Conservation (phyloP, 1,140 invertebrate species). For the Penaeus indicus region DNA sequence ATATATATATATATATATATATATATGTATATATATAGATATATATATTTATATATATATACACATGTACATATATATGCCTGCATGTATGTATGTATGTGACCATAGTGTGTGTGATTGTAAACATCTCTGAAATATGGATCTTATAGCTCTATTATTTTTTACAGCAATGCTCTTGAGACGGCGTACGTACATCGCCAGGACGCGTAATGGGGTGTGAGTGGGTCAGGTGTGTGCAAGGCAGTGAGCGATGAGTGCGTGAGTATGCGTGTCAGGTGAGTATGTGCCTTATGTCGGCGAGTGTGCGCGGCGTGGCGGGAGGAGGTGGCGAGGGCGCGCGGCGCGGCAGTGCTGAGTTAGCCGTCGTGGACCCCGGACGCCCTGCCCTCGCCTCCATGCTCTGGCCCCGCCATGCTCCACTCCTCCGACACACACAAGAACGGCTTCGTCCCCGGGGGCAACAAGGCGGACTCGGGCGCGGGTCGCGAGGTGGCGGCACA, state of each 20-base stretch:
- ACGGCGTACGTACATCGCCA: too few species aligned
- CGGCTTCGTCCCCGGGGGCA: conserved; percentile 58
- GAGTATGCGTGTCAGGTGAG: conserved; percentile 42
- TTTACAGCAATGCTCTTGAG: too few species aligned
- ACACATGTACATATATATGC: neutral
- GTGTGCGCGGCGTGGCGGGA: neutral
- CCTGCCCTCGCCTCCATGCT: conserved; percentile 45
- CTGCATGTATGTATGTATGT: neutral
- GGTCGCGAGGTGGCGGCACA: conserved; percentile 27
- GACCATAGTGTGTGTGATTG: neutral
- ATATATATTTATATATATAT: neutral
- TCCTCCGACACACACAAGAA: conserved; percentile 56
- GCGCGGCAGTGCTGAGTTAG: conserved; percentile 54
- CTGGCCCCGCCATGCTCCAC: conserved; percentile 55
- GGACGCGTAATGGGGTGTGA: conserved; percentile 11
- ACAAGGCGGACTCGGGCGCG: conserved; percentile 41
- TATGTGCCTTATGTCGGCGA: neutral
- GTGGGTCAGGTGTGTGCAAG: conserved; percentile 32
- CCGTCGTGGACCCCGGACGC: conserved; percentile 46
- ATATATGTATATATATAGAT: neutral
- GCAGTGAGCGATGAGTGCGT: neutral
- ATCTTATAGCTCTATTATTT: too few species aligned
- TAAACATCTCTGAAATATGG: too few species aligned
- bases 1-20: neutral
- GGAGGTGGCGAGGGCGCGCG: conserved; percentile 23